Base-by-base conservation (phyloP, 2,888 invertebrate genomes). In the Eremobia ochroleuca region DNA sequence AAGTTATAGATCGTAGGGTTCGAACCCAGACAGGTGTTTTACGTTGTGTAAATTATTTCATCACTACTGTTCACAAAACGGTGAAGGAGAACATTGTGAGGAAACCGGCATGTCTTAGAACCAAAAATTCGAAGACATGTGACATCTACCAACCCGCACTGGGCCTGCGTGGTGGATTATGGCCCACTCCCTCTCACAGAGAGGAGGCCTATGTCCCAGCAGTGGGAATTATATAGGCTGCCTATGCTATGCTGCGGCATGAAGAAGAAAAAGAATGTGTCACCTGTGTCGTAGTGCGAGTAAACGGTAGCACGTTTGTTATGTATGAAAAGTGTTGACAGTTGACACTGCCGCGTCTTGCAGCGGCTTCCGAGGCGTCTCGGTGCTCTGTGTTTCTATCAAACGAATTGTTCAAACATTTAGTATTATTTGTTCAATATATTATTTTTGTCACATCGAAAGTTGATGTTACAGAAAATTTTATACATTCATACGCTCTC, bases 381-480 rank as follows among this genome's bases (percentile, higher is more conserved):
- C n/a, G n/a, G n/a, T n/a, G 31, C 11, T 52, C 52, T 3, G 52
- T 52, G 52, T 52, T 11, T n/a, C 52, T n/a, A 52, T 25, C 52
- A 37, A 62, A 62, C 25, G 40, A 40, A 64, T 58, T 43, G 62
- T 8, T 25, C 13, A 46, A 61, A 55, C 6, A 79, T 69, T 55
- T 49, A 61, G 37, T 70, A 28, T 64, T 76, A 81, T 85, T 85
- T 76, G 70, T 58, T 55, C 55, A 55, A 69, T 69, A 55, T n/a
- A 69, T 79, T 74, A 80, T 71, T 73, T 82, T 79, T 70, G 40
- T 70, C 73, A 40, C 72, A 67, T 70, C 46, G 25, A 70, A 73
- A 75, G 40, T 75, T 73, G 75, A 83, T 77, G 83, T 70, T 66
- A 77, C 64, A 66, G 79, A 83, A 77, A 79, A 80, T 79, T 68